Evolutionary conservation across 2,888 invertebrate species (phyloP), one percentile per base, ranked within the genome.

Genomic region (Hydrotaea cyrtoneurina): DNA sequence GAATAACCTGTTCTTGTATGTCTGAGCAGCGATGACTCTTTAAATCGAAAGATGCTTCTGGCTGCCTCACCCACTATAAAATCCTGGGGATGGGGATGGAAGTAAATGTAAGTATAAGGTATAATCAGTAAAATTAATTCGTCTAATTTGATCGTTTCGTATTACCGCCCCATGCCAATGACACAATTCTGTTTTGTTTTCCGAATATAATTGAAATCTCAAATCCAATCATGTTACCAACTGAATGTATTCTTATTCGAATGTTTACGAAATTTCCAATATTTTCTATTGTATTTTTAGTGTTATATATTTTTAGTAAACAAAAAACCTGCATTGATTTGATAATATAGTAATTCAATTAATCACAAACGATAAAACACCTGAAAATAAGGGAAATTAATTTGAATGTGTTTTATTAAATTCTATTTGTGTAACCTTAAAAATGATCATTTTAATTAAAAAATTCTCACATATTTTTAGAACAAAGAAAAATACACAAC

Each of bases 361-460:
- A 62, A 62, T n/a, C 50, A 50, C 3, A 46, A 59, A 26, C 15
- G 71, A 50, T 72, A 78, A 36, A 19, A 36, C 5, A 10, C 7
- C 13, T 39, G 39, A 10, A 3, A 10, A 10, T 2, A 10, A 1
- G 3, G 39, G 39, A 78, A 62, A 78, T 78, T 62, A 72, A 39
- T 73, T 55, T 73, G 8, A 66, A 64, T 66, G 4, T 64, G 8
- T 73, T 79, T 46, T 23, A 59, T 23, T 59, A 59, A 21, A 13
- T 59, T 59, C 15, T 57, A 74, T 73, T 17, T 55, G 43, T 73
- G 62, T 73, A 55, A 55, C 36, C 26, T 77, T 66, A 43, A 57
- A 55, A 62, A 26, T 71, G 43, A 72, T 39, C 53, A 39, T 17
- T 46, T 80, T 76, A 77, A 77, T 81, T 81, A 72, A 72, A 76